Conservation (phyloP, 1,140 invertebrate genomes). For the Drosophila biarmipes region DNA sequence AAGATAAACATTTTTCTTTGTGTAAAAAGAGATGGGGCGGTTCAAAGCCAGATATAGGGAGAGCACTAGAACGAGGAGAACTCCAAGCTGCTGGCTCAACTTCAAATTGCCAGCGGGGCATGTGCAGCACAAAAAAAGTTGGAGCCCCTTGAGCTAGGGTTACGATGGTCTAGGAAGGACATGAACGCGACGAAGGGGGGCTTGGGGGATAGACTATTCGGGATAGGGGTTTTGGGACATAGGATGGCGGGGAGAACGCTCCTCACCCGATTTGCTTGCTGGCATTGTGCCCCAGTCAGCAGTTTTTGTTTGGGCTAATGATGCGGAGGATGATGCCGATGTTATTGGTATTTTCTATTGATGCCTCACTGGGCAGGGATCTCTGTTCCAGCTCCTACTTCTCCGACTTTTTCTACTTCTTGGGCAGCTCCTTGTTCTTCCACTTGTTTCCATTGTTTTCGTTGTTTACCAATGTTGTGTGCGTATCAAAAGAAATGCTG, state of each 20-base stretch:
- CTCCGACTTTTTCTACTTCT: background rate
- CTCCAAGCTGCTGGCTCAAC: conserved; percentile 42
- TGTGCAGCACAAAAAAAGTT: conserved; percentile 53
- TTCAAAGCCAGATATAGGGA: background rate
- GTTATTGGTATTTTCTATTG: conserved; percentile 59
- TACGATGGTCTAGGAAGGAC: conserved; percentile 10
- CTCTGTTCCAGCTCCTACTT: conserved; percentile 12
- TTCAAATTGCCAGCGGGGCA: conserved; percentile 41
- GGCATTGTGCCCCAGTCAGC: conserved; percentile 70
- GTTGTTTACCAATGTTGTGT: conserved; percentile 41
- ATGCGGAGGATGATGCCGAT: conserved; percentile 67
- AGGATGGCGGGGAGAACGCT: conserved; percentile 6
- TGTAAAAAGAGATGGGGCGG: background rate
- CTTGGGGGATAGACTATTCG: background rate
- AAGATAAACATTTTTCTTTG: background rate
- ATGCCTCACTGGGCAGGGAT: conserved; percentile 42
- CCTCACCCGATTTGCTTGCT: conserved; percentile 40
- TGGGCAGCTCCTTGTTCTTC: conserved; percentile 20
- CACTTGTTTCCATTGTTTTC: conserved; percentile 47
- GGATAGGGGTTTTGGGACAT: conserved; percentile 1
- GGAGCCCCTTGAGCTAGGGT: conserved; percentile 36
- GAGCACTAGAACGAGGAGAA: conserved; percentile 8
- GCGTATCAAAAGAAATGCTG: conserved; percentile 49
- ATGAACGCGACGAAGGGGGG: background rate
- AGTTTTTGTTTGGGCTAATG: conserved; percentile 74